Percentiles rank a stretch among this genome's conserved stretches.
Evolutionary conservation across 2,113 vertebrate genomes (phyloP).

Genomic region (Plotosus lineatus): DNA sequence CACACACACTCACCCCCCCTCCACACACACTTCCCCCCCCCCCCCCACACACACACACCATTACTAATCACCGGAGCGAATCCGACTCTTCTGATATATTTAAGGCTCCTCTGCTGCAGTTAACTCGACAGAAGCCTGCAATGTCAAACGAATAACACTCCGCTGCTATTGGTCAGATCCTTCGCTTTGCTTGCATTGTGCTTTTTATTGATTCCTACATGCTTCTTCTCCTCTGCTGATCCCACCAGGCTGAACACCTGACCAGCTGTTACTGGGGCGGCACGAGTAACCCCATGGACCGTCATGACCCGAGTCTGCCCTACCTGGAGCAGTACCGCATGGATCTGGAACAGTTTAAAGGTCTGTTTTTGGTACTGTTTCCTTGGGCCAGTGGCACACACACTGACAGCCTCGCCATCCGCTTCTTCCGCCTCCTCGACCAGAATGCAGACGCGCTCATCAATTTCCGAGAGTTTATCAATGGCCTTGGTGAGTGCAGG

Average conservation of each 20-base stretch:
- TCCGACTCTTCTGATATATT: background rate
- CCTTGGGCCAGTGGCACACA: slow-evolving; percentile 89
- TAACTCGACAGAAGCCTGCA: background rate
- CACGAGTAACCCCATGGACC: slow-evolving; percentile 86
- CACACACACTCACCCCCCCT: background rate
- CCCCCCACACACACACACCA: background rate
- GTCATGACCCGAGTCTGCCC: slow-evolving; percentile 95
- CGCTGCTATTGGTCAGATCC: background rate
- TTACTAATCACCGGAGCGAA: background rate
- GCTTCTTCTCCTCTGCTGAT: background rate
- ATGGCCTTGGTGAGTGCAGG: slow-evolving; percentile 82
- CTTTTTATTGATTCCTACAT: background rate
- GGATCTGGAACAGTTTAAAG: slow-evolving; percentile 94
- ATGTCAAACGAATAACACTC: background rate
- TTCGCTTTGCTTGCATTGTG: background rate
- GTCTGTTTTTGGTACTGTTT: slow-evolving; percentile 87
- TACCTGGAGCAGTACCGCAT: slow-evolving; percentile 98
- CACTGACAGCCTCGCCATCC: slow-evolving; percentile 82
- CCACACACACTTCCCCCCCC: background rate
- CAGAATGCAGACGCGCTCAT: slow-evolving; percentile 91
- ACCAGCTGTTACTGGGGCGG: slow-evolving; percentile 99
- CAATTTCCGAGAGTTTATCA: slow-evolving; percentile 95
- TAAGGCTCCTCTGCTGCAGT: background rate
- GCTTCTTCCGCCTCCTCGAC: slow-evolving; percentile 88
- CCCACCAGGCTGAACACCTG: slow-evolving; percentile 87